A percentile compares a stretch with the other conserved stretches of the same genome.
Evolutionary conservation across 2,113 vertebrate genomes (phyloP).

Genomic region (Barnardius zonarius): DNA sequence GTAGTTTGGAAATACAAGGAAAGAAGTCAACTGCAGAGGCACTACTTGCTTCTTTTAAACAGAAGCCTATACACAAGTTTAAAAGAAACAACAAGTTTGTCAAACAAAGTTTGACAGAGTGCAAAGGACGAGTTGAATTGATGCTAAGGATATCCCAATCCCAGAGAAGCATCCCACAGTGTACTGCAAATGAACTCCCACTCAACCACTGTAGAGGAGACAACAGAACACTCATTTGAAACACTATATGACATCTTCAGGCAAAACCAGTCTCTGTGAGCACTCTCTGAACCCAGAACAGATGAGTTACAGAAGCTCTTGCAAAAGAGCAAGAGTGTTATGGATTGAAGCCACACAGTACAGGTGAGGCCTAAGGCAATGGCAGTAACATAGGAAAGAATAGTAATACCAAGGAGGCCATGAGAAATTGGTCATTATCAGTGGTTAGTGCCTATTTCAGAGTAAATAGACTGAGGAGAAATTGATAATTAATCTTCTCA

Average conservation of each 20-base stretch:
- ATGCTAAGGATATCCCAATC: background rate
- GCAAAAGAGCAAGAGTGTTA: background rate
- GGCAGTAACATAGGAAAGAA: background rate
- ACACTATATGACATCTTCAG: background rate
- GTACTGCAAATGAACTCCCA: background rate
- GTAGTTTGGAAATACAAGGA: background rate
- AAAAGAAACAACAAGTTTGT: background rate
- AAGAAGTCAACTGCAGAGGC: background rate
- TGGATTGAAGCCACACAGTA: background rate
- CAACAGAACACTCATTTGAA: background rate
- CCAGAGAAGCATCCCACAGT: background rate
- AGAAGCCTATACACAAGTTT: background rate
- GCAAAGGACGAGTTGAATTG: background rate
- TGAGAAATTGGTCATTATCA: constrained; percentile 1
- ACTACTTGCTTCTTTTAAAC: background rate
- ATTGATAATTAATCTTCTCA: constrained; percentile 44
- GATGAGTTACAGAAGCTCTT: constrained; percentile 1
- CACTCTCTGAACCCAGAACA: constrained; percentile 7
- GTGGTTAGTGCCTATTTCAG: background rate
- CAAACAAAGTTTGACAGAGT: background rate
- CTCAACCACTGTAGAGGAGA: background rate
- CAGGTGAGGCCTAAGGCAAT: background rate
- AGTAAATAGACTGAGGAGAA: constrained; percentile 45
- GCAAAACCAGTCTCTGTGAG: constrained; percentile 45
- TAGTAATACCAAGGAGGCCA: constrained; percentile 6